Conservation (phyloP, 2,113 vertebrate species). For the Myrmecophaga tridactyla region DNA sequence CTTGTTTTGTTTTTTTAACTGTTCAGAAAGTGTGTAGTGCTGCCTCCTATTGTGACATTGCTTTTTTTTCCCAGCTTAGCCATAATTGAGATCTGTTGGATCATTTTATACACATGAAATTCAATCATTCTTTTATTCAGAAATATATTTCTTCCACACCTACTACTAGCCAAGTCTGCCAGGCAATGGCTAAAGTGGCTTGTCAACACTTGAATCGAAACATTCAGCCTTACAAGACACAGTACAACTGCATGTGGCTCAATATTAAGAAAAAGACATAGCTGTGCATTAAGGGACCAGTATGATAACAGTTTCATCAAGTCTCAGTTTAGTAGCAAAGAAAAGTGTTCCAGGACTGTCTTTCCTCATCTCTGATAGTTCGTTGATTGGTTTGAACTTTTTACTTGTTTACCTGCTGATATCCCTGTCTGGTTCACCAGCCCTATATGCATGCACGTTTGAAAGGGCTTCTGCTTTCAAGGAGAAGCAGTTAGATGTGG, state of each 20-base stretch:
- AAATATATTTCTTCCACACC: slow-evolving; percentile 26
- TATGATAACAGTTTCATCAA: neutral
- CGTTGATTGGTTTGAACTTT: neutral
- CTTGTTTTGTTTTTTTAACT: neutral
- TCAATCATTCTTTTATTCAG: slow-evolving; percentile 38
- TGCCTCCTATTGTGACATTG: neutral
- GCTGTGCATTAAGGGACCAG: neutral
- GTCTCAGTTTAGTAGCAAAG: neutral
- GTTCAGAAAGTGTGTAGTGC: neutral
- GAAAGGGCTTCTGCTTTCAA: neutral
- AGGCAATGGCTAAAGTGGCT: neutral
- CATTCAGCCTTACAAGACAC: neutral
- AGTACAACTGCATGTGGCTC: neutral
- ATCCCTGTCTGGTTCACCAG: neutral
- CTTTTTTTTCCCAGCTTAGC: slow-evolving; percentile 17
- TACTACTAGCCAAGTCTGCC: neutral
- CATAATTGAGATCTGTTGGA: neutral
- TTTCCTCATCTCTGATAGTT: neutral
- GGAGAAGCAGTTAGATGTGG: neutral
- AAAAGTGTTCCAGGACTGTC: neutral
- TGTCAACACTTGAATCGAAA: neutral
- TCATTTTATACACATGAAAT: neutral
- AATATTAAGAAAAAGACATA: neutral
- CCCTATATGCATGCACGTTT: neutral
- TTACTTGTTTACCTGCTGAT: neutral